These are phyloP conservation scores for Mycogona germanica DNA, from an alignment of 2,888 invertebrate genomes.

Conservation along the genomic window DNA sequence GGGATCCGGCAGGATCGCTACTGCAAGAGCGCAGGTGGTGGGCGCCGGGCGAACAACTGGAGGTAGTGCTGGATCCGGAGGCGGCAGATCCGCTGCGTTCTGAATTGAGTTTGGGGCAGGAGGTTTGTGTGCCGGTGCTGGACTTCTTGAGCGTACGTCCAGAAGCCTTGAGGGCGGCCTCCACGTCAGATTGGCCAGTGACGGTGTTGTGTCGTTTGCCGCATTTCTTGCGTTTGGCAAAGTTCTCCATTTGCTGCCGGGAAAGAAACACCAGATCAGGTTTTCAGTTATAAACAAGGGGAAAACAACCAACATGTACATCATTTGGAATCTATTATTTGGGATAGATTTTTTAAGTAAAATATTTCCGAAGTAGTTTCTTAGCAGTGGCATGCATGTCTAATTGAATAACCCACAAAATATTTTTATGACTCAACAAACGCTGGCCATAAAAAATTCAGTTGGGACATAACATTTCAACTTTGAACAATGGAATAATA, in stretches of 20 bases:
- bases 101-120: not conserved
- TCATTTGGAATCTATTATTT: too few species aligned
- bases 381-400: too few species aligned
- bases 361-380: too few species aligned
- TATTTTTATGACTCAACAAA: too few species aligned
- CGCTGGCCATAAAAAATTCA: too few species aligned
- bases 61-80: not conserved
- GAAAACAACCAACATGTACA: too few species aligned
- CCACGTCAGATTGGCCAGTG: constrained; percentile 36
- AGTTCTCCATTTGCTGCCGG: constrained; percentile 21
- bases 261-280: too few species aligned
- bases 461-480: too few species aligned
- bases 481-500: too few species aligned
- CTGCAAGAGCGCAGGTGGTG: not conserved
- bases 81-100: not conserved
- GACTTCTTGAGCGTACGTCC: not conserved
- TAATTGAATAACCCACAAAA: too few species aligned
- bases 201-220: constrained; percentile 56
- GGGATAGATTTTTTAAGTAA: too few species aligned
- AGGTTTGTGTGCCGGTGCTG: constrained; percentile 8
- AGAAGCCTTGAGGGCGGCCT: not conserved
- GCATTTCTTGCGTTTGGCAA: constrained; percentile 22
- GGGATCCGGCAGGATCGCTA: not conserved
- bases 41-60: not conserved
- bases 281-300: too few species aligned